Base-by-base conservation (phyloP, 2,888 invertebrate genomes). In the Tenodera sinensis region DNA sequence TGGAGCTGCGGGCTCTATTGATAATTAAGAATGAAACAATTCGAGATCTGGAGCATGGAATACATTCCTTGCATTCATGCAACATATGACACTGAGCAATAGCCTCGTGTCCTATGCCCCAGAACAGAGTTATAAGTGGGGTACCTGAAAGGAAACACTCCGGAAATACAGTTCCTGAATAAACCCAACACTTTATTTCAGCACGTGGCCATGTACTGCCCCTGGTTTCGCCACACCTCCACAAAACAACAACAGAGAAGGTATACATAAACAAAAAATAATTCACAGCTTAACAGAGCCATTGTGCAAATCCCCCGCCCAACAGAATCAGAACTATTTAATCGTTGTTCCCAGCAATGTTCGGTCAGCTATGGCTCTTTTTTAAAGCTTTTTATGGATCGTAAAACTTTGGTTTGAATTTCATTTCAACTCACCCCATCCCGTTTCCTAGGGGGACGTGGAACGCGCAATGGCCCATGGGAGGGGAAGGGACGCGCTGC, bases 391-490 rank as follows among this genome's bases (percentile, higher is more conserved):
- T 89, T 89, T 89, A 87, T 87, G 86, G 89, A 86, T 89, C 89
- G 86, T 89, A 89, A 89, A 89, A 87, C 47, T 89, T 87, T 83
- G 83, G 81, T 87, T 87, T 87, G 89, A 86, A 89, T 85, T 89
- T 89, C 83, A 89, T 87, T 89, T 83, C 83, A 28, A 34, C 28
- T 15, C 85, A 34, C n/a, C 54, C 54, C 54, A 2, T 71, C 54
- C 54, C 54, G 54, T 71, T 71, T 71, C 54, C 54, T 71, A 71
- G 54, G 54, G 54, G 54, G 54, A 71, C 25, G 54, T 20, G 54
- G 54, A 71, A 71, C 54, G 54, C 54, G 54, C 54, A 71, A 71
- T 71, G 54, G 54, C 20, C 54, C 54, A 71, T 71, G 54, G 54
- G 54, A 25, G 25, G 54, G 54, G 20, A 25, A 25, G 54, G 25